phyloP scores from a whole-genome alignment of 2,888 invertebrate species.

The Eumerus sabulonum region DNA sequence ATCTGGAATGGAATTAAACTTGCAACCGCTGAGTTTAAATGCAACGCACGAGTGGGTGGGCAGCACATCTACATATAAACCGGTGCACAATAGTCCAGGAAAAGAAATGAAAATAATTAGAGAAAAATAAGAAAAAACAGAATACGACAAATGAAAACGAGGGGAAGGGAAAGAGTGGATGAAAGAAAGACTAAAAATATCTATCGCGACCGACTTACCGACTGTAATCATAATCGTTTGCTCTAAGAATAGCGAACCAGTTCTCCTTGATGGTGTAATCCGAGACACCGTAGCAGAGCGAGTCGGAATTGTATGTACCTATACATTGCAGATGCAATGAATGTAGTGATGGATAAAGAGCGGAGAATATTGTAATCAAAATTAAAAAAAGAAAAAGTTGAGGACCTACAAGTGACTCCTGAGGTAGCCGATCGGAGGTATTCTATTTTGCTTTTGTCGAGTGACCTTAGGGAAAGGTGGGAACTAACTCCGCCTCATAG shows the following conservation, averaged over 20 bases:
- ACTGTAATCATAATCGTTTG: constrained; percentile 28
- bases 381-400: constrained; percentile 6
- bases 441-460: too few species aligned
- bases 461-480: too few species aligned
- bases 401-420: constrained; percentile 17
- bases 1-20: constrained; percentile 36
- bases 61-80: too few species aligned
- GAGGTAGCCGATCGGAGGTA: constrained; percentile 12
- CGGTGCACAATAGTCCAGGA: too few species aligned
- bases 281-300: too few species aligned
- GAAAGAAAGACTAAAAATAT: constrained; percentile 32
- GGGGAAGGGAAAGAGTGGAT: background rate
- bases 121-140: background rate
- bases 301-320: constrained; percentile 37
- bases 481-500: too few species aligned
- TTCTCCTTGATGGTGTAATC: constrained; percentile 33
- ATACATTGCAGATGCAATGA: constrained; percentile 46
- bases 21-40: constrained; percentile 37
- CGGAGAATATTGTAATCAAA: constrained; percentile 11
- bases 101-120: too few species aligned
- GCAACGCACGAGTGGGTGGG: constrained; percentile 25
- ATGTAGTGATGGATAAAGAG: background rate
- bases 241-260: constrained; percentile 48
- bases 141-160: background rate
- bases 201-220: constrained; percentile 19